Base-by-base conservation (phyloP, 2,113 vertebrate genomes). In the Pygathrix nemaeus region DNA sequence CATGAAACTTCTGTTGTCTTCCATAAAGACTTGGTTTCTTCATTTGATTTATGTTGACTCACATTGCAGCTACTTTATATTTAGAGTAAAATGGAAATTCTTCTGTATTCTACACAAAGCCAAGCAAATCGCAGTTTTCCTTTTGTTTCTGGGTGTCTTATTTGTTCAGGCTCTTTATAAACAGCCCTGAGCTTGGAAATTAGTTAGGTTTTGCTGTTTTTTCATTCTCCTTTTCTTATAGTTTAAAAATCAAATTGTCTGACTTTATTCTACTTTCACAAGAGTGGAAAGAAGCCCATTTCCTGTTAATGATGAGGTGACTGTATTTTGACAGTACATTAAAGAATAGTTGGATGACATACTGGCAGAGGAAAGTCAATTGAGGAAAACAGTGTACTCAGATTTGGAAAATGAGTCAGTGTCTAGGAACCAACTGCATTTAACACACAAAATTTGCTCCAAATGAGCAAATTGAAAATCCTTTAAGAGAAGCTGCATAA, bases 371-470 rank as follows among this genome's bases (percentile, higher is more conserved):
- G 72, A 95, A 61, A 95, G 52, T 57, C 76, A 92, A 38, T 2
- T 88, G 86, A 45, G 40, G 45, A 66, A 48, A 68, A 72, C 75
- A 92, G 57, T 50, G 17, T 73, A 89, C 72, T 97, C 43, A 20
- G 97, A 97, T 97, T 35, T 92, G 96, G 91, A 97, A 98, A 97
- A 92, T 98, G 98, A 98, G 96, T 98, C 98, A 98, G 86, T 98
- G 97, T 98, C 98, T 98, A 94, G 96, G 96, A 97, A 98, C 96
- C 97, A 98, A 96, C 96, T 97, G 90, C 85, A 94, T 93, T 95
- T 87, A 75, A 94, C 93, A 79, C 70, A 97, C 23, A 97, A 87
- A 96, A 79, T 90, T 92, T 81, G 94, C 40, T 76, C 90, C n/a
- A 95, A 96, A 76, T 13, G 43, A 95, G 38, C 75, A 90, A 96